A percentile compares a stretch with the other conserved stretches of the same genome.
Conservation (phyloP, 2,113 vertebrate species). For the Poeciliopsis turrubarensis region DNA sequence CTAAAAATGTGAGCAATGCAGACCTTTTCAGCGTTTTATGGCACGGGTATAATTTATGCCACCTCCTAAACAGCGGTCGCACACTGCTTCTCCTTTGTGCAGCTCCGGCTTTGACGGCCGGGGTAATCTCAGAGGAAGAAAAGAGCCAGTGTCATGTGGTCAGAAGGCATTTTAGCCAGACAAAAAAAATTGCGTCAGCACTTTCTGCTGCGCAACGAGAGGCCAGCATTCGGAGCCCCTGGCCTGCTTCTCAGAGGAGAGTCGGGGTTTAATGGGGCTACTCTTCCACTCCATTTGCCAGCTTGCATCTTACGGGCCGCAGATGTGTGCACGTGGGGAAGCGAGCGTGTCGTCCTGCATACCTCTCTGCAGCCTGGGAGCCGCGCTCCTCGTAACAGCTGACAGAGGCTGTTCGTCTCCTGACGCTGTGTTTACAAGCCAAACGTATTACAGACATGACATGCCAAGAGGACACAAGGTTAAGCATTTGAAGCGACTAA, state of each 20-base stretch:
- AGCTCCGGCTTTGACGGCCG: constrained; percentile 27
- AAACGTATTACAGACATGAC: constrained; percentile 1
- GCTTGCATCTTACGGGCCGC: constrained; percentile 42
- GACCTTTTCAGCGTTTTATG: constrained; percentile 57
- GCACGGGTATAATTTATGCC: constrained; percentile 58
- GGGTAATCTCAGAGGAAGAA: constrained; percentile 61
- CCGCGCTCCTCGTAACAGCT: constrained; percentile 49
- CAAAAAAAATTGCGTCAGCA: constrained; percentile 58
- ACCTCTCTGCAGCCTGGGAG: constrained; percentile 35
- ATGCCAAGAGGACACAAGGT: background rate
- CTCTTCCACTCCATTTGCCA: constrained; percentile 74
- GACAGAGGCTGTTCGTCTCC: constrained; percentile 40
- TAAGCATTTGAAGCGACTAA: background rate
- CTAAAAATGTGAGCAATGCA: constrained; percentile 51
- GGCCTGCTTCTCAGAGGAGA: constrained; percentile 59
- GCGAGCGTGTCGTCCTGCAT: constrained; percentile 59
- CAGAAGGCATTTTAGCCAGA: constrained; percentile 69
- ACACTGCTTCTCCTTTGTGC: constrained; percentile 67
- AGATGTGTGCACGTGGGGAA: constrained; percentile 49
- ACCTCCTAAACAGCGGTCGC: constrained; percentile 44
- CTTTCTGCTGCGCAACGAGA: constrained; percentile 59
- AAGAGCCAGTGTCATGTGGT: constrained; percentile 73
- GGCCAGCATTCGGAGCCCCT: constrained; percentile 59
- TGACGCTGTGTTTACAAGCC: background rate
- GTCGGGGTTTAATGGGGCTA: constrained; percentile 67